Percentiles rank a stretch among this genome's conserved stretches.
Evolutionary conservation across 2,113 vertebrate species (phyloP).

Genomic region (Lethenteron reissneri): DNA sequence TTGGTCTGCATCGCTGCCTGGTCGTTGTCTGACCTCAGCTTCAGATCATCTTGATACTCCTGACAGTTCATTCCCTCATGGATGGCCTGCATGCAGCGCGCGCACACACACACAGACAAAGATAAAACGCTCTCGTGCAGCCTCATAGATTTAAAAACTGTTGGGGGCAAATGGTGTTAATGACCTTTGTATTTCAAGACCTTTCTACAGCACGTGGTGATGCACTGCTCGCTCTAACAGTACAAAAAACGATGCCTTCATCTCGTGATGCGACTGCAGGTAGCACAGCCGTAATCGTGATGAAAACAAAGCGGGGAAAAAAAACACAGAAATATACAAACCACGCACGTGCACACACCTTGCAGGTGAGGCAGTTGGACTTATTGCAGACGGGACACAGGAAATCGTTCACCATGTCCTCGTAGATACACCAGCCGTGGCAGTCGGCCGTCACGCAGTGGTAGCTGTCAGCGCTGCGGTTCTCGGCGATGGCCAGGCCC

Average conservation of each 20-base stretch:
- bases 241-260: too few species aligned
- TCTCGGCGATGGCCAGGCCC: conserved; percentile 44
- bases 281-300: too few species aligned
- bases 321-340: not conserved
- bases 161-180: too few species aligned
- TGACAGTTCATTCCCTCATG: conserved; percentile 48
- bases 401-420: conserved; percentile 54
- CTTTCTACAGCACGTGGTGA: too few species aligned
- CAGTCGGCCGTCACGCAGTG: conserved; percentile 60
- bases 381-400: conserved; percentile 19
- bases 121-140: not conserved
- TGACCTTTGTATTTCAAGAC: too few species aligned
- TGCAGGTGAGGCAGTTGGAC: conserved; percentile 31
- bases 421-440: conserved; percentile 56
- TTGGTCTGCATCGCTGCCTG: conserved; percentile 37
- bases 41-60: conserved; percentile 55
- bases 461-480: conserved; percentile 43
- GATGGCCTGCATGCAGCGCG: conserved; percentile 30
- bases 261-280: too few species aligned
- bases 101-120: not conserved
- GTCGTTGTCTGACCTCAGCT: conserved; percentile 35
- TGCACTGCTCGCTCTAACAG: too few species aligned
- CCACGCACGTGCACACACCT: conserved; percentile 15
- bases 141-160: not conserved
- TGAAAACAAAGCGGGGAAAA: too few species aligned